Conservation (phyloP, 2,888 invertebrate species). For the Apamea epomidion region DNA sequence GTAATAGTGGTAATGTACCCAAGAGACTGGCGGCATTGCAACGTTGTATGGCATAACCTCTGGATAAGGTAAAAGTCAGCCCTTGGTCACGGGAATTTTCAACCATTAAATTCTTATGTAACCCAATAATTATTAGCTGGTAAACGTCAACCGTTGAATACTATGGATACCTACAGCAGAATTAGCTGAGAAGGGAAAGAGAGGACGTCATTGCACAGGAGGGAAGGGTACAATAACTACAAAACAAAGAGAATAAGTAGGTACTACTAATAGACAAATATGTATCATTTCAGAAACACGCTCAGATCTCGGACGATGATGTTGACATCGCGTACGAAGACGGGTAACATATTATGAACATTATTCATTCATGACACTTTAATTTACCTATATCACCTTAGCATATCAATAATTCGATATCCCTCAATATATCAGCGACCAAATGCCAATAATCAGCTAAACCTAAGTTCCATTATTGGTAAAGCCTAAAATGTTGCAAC, state of each 20-base stretch:
- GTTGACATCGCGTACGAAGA: slow-evolving; percentile 69
- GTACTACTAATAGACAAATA: slow-evolving; percentile 7
- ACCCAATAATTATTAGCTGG: not conserved
- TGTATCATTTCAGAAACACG: slow-evolving; percentile 71
- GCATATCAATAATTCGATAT: slow-evolving; percentile 10
- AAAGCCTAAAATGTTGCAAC: slow-evolving; percentile 1
- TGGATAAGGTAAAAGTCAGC: too few species aligned
- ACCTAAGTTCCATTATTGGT: not conserved
- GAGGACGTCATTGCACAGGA: not conserved
- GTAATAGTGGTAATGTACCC: too few species aligned
- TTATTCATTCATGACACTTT: not conserved
- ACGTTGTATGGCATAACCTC: too few species aligned
- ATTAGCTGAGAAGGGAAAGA: not conserved
- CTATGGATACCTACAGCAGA: not conserved
- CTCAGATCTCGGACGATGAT: slow-evolving; percentile 71
- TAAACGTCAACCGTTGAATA: not conserved
- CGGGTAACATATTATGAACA: slow-evolving; percentile 60
- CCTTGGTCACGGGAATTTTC: not conserved
- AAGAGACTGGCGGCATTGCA: too few species aligned
- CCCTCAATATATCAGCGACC: not conserved
- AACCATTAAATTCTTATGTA: not conserved
- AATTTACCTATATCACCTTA: not conserved
- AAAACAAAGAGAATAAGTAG: not conserved
- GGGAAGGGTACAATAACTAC: not conserved
- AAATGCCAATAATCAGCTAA: not conserved